These are phyloP conservation scores for Cosmia trapezina DNA, from an alignment of 2,888 invertebrate genomes.

Conservation along the genomic window DNA sequence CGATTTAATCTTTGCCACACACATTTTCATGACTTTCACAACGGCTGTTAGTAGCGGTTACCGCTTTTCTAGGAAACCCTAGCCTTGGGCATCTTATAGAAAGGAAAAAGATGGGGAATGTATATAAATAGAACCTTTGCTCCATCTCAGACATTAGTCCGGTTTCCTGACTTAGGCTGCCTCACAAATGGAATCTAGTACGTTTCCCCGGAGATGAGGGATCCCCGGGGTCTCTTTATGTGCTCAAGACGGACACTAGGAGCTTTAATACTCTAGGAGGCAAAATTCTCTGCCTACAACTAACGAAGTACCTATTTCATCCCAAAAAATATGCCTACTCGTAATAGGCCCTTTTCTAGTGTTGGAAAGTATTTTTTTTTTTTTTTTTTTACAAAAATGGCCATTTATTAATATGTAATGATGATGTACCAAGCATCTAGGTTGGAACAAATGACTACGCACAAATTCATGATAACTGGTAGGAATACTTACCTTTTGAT, in stretches of 20 bases:
- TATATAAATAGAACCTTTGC: neutral
- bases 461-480: too few relatives aligned
- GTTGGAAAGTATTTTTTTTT: too few relatives aligned
- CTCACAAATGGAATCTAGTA: conserved; percentile 12
- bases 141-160: neutral
- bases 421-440: too few relatives aligned
- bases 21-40: too few relatives aligned
- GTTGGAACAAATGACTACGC: too few relatives aligned
- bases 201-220: conserved; percentile 9
- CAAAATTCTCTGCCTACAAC: neutral
- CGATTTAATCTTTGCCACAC: too few relatives aligned
- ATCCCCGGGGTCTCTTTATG: neutral
- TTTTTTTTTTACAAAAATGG: too few relatives aligned
- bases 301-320: neutral
- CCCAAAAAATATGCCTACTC: neutral
- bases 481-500: too few relatives aligned
- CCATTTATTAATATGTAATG: too few relatives aligned
- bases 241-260: neutral
- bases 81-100: neutral
- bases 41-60: too few relatives aligned
- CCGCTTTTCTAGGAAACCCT: too few relatives aligned
- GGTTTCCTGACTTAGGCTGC: neutral
- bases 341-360: too few relatives aligned
- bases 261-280: neutral
- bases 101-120: neutral